These are phyloP conservation scores for Siniperca obscura DNA, from an alignment of 2,797 vertebrate species.

Conservation along the genomic window DNA sequence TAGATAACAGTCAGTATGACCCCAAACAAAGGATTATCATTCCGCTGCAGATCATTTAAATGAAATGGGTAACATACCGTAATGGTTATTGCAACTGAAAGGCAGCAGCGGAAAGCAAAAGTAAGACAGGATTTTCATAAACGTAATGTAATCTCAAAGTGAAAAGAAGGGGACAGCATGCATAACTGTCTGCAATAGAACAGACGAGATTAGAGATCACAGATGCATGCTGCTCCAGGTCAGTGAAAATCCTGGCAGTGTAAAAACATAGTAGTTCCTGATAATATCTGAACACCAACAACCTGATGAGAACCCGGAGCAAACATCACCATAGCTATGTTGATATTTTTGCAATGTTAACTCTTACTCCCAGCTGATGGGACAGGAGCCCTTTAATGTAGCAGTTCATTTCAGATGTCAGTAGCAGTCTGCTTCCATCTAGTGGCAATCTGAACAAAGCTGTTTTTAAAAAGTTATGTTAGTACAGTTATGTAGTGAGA, in stretches of 20 bases:
- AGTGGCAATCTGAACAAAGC: constrained; percentile 47
- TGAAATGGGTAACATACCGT: constrained; percentile 29
- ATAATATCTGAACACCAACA: not conserved
- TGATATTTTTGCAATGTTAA: not conserved
- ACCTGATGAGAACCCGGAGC: not conserved
- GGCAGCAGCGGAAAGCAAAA: constrained; percentile 14
- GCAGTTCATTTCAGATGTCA: not conserved
- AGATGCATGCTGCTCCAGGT: constrained; percentile 22
- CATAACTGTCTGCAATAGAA: constrained; percentile 18
- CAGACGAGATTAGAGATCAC: constrained; percentile 49
- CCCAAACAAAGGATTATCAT: constrained; percentile 67
- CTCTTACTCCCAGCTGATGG: not conserved
- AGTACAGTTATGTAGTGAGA: not conserved
- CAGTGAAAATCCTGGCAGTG: constrained; percentile 4
- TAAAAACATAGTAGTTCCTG: constrained; percentile 4
- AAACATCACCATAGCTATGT: not conserved
- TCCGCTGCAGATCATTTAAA: constrained; percentile 50
- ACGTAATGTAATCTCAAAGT: constrained; percentile 46
- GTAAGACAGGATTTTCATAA: constrained; percentile 43
- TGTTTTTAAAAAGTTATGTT: not conserved
- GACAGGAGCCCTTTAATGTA: not conserved
- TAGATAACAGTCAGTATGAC: constrained; percentile 44
- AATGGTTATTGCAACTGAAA: constrained; percentile 38
- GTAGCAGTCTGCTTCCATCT: constrained; percentile 65
- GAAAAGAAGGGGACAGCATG: constrained; percentile 17